Conservation (phyloP, 2,113 vertebrate species). For the Brevimyrus niger region DNA sequence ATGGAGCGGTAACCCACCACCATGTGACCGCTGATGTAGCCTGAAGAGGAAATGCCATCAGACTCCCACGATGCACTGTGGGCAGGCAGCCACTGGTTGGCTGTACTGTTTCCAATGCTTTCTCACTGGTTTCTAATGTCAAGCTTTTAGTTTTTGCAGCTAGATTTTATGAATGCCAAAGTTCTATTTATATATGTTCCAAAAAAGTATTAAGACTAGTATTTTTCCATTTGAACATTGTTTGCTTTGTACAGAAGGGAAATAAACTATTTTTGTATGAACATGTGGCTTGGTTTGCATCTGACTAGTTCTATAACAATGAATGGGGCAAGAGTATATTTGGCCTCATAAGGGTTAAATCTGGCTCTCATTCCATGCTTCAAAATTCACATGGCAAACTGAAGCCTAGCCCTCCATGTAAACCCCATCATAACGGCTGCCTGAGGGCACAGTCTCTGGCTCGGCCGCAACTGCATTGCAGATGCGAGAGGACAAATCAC, state of each 20-base stretch:
- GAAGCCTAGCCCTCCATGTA: not conserved
- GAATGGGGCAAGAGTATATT: not conserved
- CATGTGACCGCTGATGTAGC: not conserved
- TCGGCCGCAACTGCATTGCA: not conserved
- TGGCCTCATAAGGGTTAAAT: not conserved
- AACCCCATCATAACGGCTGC: not conserved
- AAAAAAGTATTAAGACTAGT: constrained; percentile 68
- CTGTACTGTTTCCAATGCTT: constrained; percentile 55
- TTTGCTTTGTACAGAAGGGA: constrained; percentile 37
- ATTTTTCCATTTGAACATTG: constrained; percentile 77
- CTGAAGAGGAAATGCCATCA: constrained; percentile 16
- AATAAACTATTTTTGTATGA: constrained; percentile 49
- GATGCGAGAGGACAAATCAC: not conserved
- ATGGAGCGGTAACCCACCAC: not conserved
- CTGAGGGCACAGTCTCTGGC: not conserved
- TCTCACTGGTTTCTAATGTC: constrained; percentile 48
- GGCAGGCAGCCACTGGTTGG: constrained; percentile 74
- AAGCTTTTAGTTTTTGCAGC: constrained; percentile 79
- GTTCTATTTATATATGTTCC: constrained; percentile 85
- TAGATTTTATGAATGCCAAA: constrained; percentile 90
- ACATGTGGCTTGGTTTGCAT: not conserved
- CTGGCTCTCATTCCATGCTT: not conserved
- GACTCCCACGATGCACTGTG: constrained; percentile 56
- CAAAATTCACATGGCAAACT: not conserved
- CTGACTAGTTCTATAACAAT: not conserved